Conservation (phyloP, 2,113 vertebrate genomes). For the Hypomesus transpacificus region DNA sequence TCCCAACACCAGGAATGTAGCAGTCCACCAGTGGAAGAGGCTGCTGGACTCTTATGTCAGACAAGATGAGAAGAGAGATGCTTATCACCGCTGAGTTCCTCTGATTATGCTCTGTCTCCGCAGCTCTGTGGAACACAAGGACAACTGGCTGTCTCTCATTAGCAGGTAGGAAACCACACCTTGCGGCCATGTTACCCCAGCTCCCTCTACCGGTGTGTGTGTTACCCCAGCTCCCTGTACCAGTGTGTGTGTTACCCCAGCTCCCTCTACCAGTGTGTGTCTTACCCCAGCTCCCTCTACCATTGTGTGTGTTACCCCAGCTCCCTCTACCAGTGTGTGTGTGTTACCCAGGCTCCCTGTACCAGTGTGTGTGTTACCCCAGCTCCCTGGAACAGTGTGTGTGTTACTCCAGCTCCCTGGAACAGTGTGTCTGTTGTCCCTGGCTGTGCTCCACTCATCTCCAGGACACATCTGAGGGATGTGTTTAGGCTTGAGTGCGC, state of each 20-base stretch:
- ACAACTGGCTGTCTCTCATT: conserved; percentile 86
- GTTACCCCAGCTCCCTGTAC: no score
- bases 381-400: no score
- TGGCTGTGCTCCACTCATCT: not conserved
- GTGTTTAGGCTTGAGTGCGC: not conserved
- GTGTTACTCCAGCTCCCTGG: not conserved
- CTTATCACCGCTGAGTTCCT: conserved; percentile 5
- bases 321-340: not conserved
- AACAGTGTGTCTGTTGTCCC: not conserved
- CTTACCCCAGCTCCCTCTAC: no score
- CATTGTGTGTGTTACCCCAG: not conserved
- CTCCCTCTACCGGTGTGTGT: not conserved
- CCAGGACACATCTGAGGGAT: not conserved
- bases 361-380: no score
- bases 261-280: not conserved
- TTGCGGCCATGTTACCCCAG: not conserved
- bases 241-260: no score
- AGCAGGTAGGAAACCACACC: conserved; percentile 73
- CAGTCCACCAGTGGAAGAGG: not conserved
- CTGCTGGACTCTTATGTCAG: not conserved
- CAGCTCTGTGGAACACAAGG: conserved; percentile 87
- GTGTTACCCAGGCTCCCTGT: no score
- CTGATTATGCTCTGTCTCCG: conserved; percentile 21
- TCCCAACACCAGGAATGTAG: conserved; percentile 36
- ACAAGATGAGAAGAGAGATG: conserved; percentile 10